phyloP scores from a whole-genome alignment of 2,888 invertebrate genomes.

The Tetragnatha montana region DNA sequence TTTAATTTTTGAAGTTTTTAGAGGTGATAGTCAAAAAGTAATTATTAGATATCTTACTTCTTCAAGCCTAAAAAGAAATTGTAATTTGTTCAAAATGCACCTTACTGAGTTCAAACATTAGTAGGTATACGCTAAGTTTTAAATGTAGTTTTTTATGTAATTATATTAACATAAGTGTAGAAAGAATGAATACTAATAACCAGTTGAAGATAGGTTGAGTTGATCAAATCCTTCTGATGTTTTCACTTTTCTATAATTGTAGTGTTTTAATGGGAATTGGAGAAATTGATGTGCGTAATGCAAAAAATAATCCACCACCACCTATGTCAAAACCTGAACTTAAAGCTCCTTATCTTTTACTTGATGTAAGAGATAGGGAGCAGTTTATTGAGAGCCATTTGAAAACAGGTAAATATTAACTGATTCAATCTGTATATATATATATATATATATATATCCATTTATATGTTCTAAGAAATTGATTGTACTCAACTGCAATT shows the following conservation, averaged over 20 bases:
- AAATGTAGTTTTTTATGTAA: no score
- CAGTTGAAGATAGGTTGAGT: no score
- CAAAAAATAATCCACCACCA: constrained; percentile 22
- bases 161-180: no score
- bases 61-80: no score
- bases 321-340: constrained; percentile 3
- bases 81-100: no score
- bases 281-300: constrained; percentile 60
- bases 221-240: neutral
- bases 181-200: no score
- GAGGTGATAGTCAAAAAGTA: no score
- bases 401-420: constrained; percentile 75
- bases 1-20: no score
- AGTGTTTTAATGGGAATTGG: constrained; percentile 68
- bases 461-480: neutral
- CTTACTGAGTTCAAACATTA: no score
- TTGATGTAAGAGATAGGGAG: constrained; percentile 77
- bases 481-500: neutral
- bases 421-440: neutral
- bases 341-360: constrained; percentile 76
- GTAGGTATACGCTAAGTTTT: no score
- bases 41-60: no score
- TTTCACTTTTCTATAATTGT: neutral
- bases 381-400: constrained; percentile 76
- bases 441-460: neutral